Conservation (phyloP, 2,797 vertebrate species). For the Danio choprae region DNA sequence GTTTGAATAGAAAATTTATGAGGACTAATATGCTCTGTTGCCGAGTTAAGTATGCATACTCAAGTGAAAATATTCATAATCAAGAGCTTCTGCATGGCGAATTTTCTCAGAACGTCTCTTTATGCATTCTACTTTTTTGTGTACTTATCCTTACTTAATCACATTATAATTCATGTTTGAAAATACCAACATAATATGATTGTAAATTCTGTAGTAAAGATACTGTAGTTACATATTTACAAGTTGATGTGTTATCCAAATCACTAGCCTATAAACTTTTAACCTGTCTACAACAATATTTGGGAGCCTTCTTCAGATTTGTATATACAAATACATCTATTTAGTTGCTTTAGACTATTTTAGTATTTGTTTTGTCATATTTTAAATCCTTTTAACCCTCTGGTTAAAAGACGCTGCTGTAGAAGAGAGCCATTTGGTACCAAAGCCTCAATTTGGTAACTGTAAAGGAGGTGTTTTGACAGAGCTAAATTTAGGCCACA, state of each 20-base stretch:
- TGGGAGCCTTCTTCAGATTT: too few species aligned
- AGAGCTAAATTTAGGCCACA: background rate
- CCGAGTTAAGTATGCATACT: conserved; percentile 18
- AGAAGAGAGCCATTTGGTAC: background rate
- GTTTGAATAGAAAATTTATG: conserved; percentile 10
- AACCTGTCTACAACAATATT: too few species aligned
- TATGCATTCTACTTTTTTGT: background rate
- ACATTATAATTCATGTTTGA: conserved; percentile 2
- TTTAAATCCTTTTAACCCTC: background rate
- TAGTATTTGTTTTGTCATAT: too few species aligned
- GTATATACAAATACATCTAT: too few species aligned
- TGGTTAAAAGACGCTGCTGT: too few species aligned
- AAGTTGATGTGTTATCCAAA: too few species aligned
- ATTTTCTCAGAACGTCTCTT: conserved; percentile 10
- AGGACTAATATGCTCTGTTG: conserved; percentile 25
- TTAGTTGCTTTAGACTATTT: too few species aligned
- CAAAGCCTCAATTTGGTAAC: conserved; percentile 7
- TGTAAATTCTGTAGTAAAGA: conserved; percentile 12
- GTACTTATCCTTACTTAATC: background rate
- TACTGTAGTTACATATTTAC: too few species aligned
- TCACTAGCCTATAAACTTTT: too few species aligned
- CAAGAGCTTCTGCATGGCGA: conserved; percentile 2
- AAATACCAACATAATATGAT: conserved; percentile 5
- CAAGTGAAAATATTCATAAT: conserved; percentile 7
- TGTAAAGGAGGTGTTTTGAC: background rate